Evolutionary conservation across 2,888 invertebrate genomes (phyloP), one percentile per base, ranked within the genome.

Genomic region (Hermaeophaga mercurialis): DNA sequence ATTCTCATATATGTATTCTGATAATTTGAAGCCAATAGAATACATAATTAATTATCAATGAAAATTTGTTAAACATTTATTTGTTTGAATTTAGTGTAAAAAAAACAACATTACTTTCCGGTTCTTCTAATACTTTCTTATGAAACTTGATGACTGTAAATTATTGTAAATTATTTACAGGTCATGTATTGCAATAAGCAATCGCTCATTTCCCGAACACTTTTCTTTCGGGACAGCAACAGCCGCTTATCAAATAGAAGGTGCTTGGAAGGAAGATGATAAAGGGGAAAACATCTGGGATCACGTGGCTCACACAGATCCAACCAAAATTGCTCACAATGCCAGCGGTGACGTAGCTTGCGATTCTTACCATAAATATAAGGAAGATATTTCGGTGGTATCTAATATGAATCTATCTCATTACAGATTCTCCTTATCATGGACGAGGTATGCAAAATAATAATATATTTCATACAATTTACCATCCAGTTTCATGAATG

Each of bases 311-410:
- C 60, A 60, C 22, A n/a, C 8, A 1, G 14, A 48, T 36, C 28
- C 52, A 7, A 8, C 28, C n/a, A 28, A 3, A 5, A 17, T 44
- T 4, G 14, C 17, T 7, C 28, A 52, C 12, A 22, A 24, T 12
- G 15, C 80, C 0, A 87, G 82, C 49, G 87, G 82, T 0, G 85
- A 88, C 66, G 75, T 85, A 0, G 83, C 87, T 0, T 83, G 84
- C 48, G 85, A 88, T 71, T 86, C 86, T 14, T 89, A 87, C 72
- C 83, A 87, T 73, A 80, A 78, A 65, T 84, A 82, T 71, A 79
- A 79, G 65, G 81, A 84, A 26, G 89, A 90, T 64, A 81, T 87
- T 0, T 67, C 74, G 19, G 70, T 86, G 38, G 67, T 88, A 52
- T 80, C 78, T 49, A 70, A 80, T 14, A 73, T 88, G 1, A 85